Conservation (phyloP, 2,113 vertebrate species). For the Heterotilapia buettikoferi region DNA sequence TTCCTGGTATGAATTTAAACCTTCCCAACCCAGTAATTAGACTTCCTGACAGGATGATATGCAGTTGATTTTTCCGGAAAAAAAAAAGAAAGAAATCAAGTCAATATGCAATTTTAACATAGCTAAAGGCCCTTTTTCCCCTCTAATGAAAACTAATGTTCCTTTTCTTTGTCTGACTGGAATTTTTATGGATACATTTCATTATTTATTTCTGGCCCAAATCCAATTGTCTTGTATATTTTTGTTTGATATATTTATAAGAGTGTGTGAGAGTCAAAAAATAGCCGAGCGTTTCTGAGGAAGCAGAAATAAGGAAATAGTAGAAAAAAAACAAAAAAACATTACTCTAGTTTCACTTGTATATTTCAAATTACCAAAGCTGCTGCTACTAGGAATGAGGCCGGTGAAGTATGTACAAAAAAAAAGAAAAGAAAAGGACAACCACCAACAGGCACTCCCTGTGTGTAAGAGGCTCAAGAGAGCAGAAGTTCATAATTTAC, state of each 20-base stretch:
- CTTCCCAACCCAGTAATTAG: not conserved
- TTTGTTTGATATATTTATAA: not conserved
- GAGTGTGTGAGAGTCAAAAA: not conserved
- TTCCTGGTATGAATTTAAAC: conserved; percentile 18
- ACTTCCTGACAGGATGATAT: not conserved
- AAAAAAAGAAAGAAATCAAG: not conserved
- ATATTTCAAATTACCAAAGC: not conserved
- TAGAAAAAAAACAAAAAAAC: not conserved
- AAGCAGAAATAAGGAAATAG: not conserved
- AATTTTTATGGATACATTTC: not conserved
- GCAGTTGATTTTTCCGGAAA: rapidly evolving
- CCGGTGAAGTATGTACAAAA: not conserved
- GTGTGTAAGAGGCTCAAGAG: not conserved
- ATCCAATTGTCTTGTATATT: not conserved
- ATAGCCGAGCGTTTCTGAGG: not conserved
- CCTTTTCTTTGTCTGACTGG: not conserved
- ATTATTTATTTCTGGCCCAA: not conserved
- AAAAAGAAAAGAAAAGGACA: not conserved
- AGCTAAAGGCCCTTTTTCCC: not conserved
- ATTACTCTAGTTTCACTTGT: not conserved
- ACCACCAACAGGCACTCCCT: not conserved
- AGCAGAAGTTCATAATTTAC: not conserved
- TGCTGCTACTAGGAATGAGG: not conserved
- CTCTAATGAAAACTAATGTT: not conserved
- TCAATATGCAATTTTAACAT: not conserved